Evolutionary conservation across 2,888 invertebrate species (phyloP), one percentile per base, ranked within the genome.

Genomic region (Plebejus melissa): DNA sequence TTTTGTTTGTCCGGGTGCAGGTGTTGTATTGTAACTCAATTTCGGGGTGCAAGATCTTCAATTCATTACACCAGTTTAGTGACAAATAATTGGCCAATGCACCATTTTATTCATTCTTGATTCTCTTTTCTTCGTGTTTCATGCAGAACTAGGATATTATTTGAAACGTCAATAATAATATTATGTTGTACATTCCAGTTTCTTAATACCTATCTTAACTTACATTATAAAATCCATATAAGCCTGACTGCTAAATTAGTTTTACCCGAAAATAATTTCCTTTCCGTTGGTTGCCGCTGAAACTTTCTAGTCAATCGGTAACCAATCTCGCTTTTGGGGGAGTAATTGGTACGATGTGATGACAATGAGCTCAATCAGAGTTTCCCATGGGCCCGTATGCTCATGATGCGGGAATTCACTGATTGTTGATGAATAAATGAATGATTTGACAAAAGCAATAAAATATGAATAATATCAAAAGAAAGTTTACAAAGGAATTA

Each of bases 351-450:
- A 77, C 74, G 78, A 79, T 79, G 75, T 77, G 76, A 76, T 76
- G 81, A 88, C 88, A 90, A 90, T 89, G 79, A 84, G 80, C 82
- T 86, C 87, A 88, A 90, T 90, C 89, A 84, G 83, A 83, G 85
- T 83, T 80, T 82, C 79, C 82, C 84, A 87, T 87, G 82, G 76
- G 79, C 88, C 86, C 88, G 85, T 85, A 88, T 87, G 86, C 5
- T 22, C 83, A 83, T 83, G 78, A 75, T 82, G 82, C 69, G 80
- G 76, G 77, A 77, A 60, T 50, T 3, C 22, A 50, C 36, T 71
- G 41, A 70, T 41, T 70, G n/a, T 22, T 70, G 22, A 60, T 28
- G 60, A 60, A 60, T 60, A 60, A 60, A 60, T 60, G 11, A 60
- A 28, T 60, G 9, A 22, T 58, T 22, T 57, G 16, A n/a, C 7